Evolutionary conservation across 2,888 invertebrate species (phyloP), one percentile per base, ranked within the genome.

Genomic region (Tuberolachnus salignus): DNA sequence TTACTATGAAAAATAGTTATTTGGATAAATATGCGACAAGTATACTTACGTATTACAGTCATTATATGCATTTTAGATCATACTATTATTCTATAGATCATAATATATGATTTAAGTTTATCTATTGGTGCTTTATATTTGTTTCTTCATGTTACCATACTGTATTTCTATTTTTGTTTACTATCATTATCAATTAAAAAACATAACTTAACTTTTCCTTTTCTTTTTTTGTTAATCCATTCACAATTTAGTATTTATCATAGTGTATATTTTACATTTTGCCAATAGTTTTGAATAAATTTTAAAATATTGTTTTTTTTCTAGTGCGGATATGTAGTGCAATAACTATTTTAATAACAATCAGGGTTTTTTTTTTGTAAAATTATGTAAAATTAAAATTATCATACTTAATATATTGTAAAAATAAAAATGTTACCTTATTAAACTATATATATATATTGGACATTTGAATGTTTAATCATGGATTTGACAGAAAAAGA

Each of bases 401-500:
- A 23, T 16, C 1, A 16, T 42, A 70, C 23, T 19, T n/a, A 34
- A 6, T 23, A 42, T 57, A 55, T 1, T 10, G 4, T 19, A 42
- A 73, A 63, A n/a, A 23, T 63, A 14, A 53, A 23, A 6, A 42
- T 63, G 51, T 49, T 21, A 63, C 21, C 16, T 19, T 57, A 49
- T n/a, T 61, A 46, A 21, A 23, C 16, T 49, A 23, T 14, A 42
- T 49, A 23, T 14, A 42, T 69, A 69, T 19, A 51, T 34, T 3
- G 19, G 21, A 57, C 0, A 16, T 44, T 13, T 67, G 57, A 2
- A 78, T 78, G 57, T 69, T 49, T 16, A 46, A 78, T 8, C 57
- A 78, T 78, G 75, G 75, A 78, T 14, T 11, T 78, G 85, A 88
- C 90, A 84, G 92, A 93, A 87, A 91, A 94, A 84, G 92, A 94